phyloP scores from a whole-genome alignment of 2,113 vertebrate species.

The Campylorhamphus procurvoides region DNA sequence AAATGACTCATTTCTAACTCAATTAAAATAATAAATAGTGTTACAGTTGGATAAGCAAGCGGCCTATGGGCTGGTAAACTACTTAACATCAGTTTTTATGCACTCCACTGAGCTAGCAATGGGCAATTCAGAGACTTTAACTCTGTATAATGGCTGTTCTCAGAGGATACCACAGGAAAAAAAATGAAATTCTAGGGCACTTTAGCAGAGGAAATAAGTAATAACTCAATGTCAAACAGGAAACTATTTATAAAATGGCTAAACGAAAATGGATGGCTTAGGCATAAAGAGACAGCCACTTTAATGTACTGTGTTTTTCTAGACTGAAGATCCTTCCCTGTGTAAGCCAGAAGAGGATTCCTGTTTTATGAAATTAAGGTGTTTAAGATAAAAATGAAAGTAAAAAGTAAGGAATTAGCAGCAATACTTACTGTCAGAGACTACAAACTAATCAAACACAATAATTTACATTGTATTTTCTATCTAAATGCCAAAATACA shows the following conservation, averaged over 20 bases:
- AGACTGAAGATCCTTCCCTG: background rate
- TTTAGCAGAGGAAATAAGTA: background rate
- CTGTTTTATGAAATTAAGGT: background rate
- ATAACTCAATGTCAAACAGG: background rate
- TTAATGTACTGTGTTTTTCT: background rate
- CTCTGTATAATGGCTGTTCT: background rate
- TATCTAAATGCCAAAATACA: background rate
- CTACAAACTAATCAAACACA: background rate
- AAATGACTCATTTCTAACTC: background rate
- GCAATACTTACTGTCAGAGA: background rate
- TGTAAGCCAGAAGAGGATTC: background rate
- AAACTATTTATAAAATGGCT: background rate
- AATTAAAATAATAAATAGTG: slow-evolving; percentile 4
- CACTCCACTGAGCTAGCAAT: background rate
- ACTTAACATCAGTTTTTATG: background rate
- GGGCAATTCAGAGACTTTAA: background rate
- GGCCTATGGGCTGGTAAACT: background rate
- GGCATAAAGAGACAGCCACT: background rate
- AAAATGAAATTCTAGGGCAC: background rate
- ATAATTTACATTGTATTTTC: background rate
- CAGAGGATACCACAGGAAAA: background rate
- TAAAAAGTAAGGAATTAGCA: background rate
- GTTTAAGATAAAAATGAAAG: background rate
- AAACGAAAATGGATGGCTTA: background rate
- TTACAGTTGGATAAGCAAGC: background rate